Conservation (phyloP, 2,888 invertebrate genomes). For the Sinelater perroti region DNA sequence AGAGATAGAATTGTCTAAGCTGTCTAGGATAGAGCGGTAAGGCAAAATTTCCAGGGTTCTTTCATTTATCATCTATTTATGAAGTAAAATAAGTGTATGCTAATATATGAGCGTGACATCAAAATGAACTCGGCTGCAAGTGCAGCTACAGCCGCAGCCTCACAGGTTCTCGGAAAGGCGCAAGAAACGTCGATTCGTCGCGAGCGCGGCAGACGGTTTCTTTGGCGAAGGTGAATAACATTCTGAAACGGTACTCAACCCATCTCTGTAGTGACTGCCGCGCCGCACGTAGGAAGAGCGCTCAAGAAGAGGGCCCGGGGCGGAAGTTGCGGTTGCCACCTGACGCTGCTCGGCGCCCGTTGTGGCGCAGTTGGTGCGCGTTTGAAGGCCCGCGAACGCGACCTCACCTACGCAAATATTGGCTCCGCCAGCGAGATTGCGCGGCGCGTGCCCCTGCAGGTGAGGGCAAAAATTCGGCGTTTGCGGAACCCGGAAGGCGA, state of each 20-base stretch:
- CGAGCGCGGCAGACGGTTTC: no score
- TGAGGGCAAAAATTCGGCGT: neutral
- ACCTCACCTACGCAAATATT: slow-evolving; percentile 12
- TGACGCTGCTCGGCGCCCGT: slow-evolving; percentile 24
- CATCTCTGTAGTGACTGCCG: slow-evolving; percentile 11
- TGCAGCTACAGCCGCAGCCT: no score
- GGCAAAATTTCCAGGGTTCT: no score
- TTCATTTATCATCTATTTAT: no score
- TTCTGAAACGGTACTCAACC: slow-evolving; percentile 15
- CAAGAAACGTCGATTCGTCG: no score
- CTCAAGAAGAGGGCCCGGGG: slow-evolving; percentile 14
- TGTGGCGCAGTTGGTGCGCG: slow-evolving; percentile 15
- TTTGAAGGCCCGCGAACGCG: slow-evolving; percentile 9
- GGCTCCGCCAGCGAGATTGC: slow-evolving; percentile 13
- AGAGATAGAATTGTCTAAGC: no score
- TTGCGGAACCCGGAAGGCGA: slow-evolving; percentile 1
- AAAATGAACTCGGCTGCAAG: no score
- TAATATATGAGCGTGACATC: no score
- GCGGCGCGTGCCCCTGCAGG: neutral
- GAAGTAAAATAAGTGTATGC: no score
- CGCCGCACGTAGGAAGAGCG: slow-evolving; percentile 8
- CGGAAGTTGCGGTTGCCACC: slow-evolving; percentile 32
- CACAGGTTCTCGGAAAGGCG: no score
- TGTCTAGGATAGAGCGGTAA: no score
- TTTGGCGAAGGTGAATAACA: slow-evolving; percentile 19